These are phyloP conservation scores for Gastrophryne carolinensis DNA, from an alignment of 2,797 vertebrate genomes.

Conservation along the genomic window DNA sequence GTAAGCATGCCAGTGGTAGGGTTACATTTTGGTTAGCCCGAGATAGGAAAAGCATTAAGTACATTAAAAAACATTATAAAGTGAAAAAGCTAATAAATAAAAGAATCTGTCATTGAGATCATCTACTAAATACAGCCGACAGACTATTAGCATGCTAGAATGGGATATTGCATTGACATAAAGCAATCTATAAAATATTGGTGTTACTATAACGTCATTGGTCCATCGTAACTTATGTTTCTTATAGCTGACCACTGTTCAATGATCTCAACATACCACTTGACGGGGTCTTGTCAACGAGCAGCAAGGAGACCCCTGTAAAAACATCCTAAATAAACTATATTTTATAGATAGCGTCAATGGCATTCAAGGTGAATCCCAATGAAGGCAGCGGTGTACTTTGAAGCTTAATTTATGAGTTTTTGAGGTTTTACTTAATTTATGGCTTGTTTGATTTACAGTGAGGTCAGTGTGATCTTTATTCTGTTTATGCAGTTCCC, in stretches of 20 bases:
- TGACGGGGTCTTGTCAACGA: neutral
- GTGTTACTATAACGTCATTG: slow-evolving; percentile 5
- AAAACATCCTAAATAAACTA: slow-evolving; percentile 13
- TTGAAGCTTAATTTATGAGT: slow-evolving; percentile 22
- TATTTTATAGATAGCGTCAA: slow-evolving; percentile 11
- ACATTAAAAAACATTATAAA: neutral
- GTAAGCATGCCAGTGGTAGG: neutral
- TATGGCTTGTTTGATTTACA: slow-evolving; percentile 14
- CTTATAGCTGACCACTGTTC: neutral
- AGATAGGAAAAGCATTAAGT: neutral
- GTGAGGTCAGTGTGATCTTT: neutral
- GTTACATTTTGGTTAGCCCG: neutral
- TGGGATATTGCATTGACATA: neutral
- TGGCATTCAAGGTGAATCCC: slow-evolving; percentile 29
- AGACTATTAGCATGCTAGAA: neutral
- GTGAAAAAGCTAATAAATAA: neutral
- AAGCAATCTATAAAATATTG: neutral
- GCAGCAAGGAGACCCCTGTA: neutral
- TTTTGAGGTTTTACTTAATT: neutral
- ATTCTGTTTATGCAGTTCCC: neutral
- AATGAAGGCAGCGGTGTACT: neutral
- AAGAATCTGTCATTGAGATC: neutral
- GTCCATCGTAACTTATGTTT: neutral
- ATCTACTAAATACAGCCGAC: neutral
- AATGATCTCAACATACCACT: neutral